Base-by-base conservation (phyloP, 2,113 vertebrate species). In the Chelonoidis abingdonii region DNA sequence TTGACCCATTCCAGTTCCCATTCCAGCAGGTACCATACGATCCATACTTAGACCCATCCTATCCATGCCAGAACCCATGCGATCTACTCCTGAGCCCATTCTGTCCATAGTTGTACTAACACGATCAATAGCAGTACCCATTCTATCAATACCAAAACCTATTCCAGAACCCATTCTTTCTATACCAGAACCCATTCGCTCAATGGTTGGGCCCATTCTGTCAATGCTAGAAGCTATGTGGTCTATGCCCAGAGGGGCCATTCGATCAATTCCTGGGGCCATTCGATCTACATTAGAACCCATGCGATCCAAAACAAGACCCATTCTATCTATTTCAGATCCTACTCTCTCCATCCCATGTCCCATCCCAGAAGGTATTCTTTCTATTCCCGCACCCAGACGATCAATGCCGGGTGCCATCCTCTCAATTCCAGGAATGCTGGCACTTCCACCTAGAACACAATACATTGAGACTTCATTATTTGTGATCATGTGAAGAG, bases 281-380 rank as follows among this genome's bases (percentile, higher is more conserved):
- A 99, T 98, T 22, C 98, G 89, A 89, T 98, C 98, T 79, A 99
- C 98, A 9, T 98, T 98, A 9, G 99, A 98, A 95, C 98, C 98
- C 98, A 99, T 99, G n/a, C 99, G 99, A 92, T 99, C 99, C 98
- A 99, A 98, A 92, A 99, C 98, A 3, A 99, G 98, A 75, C 99
- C 99, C 99, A 99, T 99, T 90, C 99, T 98, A 93, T 99, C 99
- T 83, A 99, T 99, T 16, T 99, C 99, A 24, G 99, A 98, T 22
- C 98, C 98, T 86, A 98, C 98, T 17, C 99, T 98, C 86, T 99
- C 99, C 97, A 99, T 98, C 41, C 99, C 99, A 1, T 99, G 98
- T 47, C 99, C 99, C 98, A 99, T 98, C 35, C 98, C 98, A 0
- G 98, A 97, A 27, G 98, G 98, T 69, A 99, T 95, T 78, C 98